Percentiles rank a stretch among this genome's conserved stretches.
Evolutionary conservation across 2,113 vertebrate genomes (phyloP).

Genomic region (Varanus komodoensis): DNA sequence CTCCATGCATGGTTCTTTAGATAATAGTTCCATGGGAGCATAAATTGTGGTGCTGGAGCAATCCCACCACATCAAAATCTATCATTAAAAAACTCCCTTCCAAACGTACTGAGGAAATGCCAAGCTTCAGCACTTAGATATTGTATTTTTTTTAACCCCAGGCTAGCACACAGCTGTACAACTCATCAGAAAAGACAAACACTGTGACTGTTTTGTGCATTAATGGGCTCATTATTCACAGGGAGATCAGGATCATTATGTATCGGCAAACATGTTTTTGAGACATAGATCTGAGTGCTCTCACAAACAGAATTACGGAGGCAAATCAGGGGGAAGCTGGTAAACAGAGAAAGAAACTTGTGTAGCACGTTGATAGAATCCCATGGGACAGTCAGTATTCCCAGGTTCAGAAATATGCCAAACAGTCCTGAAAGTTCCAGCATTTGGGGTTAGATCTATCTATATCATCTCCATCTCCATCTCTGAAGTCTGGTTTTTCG

Average conservation of each 20-base stretch:
- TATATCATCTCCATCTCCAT: too few species aligned
- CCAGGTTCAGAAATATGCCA: not conserved
- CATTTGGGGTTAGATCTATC: not conserved
- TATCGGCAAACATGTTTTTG: not conserved
- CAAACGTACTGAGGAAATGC: not conserved
- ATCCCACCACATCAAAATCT: not conserved
- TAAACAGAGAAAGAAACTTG: slow-evolving; percentile 16
- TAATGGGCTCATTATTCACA: slow-evolving; percentile 16
- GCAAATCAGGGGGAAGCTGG: not conserved
- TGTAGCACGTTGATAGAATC: not conserved
- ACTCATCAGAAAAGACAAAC: slow-evolving; percentile 19
- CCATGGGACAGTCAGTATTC: slow-evolving; percentile 1
- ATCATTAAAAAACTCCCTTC: slow-evolving; percentile 8
- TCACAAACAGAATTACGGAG: not conserved
- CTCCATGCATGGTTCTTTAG: not conserved
- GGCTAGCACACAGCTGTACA: slow-evolving; percentile 10
- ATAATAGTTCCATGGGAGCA: not conserved
- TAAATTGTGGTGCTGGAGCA: not conserved
- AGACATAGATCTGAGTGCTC: slow-evolving; percentile 5
- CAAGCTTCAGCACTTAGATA: not conserved
- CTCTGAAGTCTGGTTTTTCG: too few species aligned
- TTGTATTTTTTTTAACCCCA: not conserved
- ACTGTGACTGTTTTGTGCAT: slow-evolving; percentile 10
- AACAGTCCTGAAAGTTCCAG: not conserved
- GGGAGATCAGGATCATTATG: slow-evolving; percentile 18